phyloP scores from a whole-genome alignment of 2,797 vertebrate species.

The Florisuga fusca region DNA sequence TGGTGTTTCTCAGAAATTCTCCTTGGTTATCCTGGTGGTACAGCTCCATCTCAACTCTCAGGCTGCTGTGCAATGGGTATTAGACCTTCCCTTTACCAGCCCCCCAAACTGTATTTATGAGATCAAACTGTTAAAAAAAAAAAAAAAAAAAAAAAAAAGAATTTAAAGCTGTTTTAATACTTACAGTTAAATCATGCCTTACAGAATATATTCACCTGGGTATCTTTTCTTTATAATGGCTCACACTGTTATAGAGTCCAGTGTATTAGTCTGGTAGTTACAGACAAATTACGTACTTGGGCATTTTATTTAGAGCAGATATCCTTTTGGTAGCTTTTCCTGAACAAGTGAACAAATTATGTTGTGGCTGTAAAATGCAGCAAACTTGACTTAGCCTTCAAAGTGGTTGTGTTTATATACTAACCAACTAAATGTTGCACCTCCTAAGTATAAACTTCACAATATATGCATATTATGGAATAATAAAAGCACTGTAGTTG shows the following conservation, averaged over 20 bases:
- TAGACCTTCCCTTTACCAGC: neutral
- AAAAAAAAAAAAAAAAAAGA: too few relatives aligned
- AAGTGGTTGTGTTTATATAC: neutral
- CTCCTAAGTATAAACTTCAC: neutral
- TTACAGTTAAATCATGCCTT: neutral
- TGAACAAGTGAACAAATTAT: neutral
- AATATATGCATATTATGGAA: neutral
- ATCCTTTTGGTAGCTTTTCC: neutral
- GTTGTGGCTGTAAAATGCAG: neutral
- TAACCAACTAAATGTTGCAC: neutral
- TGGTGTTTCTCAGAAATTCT: neutral
- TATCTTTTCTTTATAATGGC: neutral
- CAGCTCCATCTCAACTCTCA: neutral
- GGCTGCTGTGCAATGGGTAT: neutral
- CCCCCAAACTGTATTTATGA: neutral
- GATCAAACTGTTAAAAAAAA: neutral
- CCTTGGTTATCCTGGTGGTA: neutral
- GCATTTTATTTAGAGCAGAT: neutral
- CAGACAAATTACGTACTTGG: neutral
- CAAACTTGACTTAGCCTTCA: neutral
- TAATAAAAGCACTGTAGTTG: neutral
- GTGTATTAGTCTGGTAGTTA: neutral
- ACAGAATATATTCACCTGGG: neutral
- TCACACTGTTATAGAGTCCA: neutral
- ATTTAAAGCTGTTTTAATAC: neutral